Evolutionary conservation across 2,797 vertebrate genomes (phyloP).

Genomic region (Todus mexicanus): DNA sequence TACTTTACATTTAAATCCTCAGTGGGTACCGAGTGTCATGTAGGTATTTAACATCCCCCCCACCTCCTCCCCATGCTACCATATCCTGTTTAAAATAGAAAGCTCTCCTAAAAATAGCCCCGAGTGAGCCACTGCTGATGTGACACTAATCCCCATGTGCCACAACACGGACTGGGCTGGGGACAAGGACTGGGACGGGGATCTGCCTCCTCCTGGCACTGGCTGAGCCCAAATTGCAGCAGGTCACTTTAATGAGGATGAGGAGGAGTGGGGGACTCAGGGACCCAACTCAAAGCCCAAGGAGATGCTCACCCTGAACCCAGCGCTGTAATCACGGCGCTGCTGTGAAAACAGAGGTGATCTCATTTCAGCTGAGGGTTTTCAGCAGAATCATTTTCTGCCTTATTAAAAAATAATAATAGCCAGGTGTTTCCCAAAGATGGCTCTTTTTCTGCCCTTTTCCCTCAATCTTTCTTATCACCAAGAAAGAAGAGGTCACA

Average conservation of each 20-base stretch:
- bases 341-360: neutral
- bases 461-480: neutral
- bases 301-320: neutral
- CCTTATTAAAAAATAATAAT: constrained; percentile 33
- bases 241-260: neutral
- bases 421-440: neutral
- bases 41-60: neutral
- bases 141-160: neutral
- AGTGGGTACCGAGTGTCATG: neutral
- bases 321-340: fast-evolving
- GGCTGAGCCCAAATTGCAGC: fast-evolving
- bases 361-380: neutral
- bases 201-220: neutral
- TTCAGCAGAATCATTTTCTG: neutral
- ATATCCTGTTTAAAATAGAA: neutral
- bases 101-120: neutral
- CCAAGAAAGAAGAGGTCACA: neutral
- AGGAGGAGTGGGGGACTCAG: neutral
- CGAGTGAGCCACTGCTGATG: neutral
- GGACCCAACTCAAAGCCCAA: neutral
- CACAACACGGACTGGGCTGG: neutral
- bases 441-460: neutral
- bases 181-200: fast-evolving
- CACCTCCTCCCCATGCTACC: fast-evolving
- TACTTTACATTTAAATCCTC: constrained; percentile 18